Evolutionary conservation across 2,113 vertebrate species (phyloP), one percentile per base, ranked within the genome.

Genomic region (Scartelaos histophorus): DNA sequence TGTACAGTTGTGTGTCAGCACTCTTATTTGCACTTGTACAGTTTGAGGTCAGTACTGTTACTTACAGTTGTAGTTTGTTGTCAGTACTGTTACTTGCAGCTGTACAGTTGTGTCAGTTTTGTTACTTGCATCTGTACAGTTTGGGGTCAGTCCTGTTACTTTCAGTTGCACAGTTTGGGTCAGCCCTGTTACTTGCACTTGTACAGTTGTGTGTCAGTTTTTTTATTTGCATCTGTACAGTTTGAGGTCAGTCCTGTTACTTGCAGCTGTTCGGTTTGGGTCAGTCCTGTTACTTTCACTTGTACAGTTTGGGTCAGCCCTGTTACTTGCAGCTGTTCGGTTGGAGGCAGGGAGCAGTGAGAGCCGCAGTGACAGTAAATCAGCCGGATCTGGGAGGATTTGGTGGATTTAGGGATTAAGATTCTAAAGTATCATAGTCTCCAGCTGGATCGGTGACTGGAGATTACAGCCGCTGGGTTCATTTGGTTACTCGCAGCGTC

Each of bases 331-430:
- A 54, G 51, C n/a, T 10, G 51, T 54, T 21, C 51, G 21, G 51
- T 54, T 9, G 51, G 51, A 54, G 51, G 51, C 51, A 10, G 19
- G 19, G 51, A 54, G 51, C 51, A 58, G 56, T 43, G 38, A 43
- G 38, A 7, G 38, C 38, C 38, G 38, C 38, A 43, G 38, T 58
- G 56, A 58, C 56, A 22, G 21, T 58, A 25, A 58, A 58, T 58
- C 56, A 58, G 56, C 56, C 22, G 56, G 56, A 58, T 58, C 56
- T 58, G 56, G 13, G 56, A 58, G 56, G 56, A 58, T 58, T 58
- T 25, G 21, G 21, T 58, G 56, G 56, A 58, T 58, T 58, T 58
- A 58, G 25, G 56, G 56, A 58, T 58, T 58, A 58, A 58, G 56
- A 25, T 25, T 25, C 22, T 58, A 22, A 58, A 58, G 21, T 58